A percentile compares a stretch with the other conserved stretches of the same genome.
These are phyloP conservation scores for Cercopithecus mona DNA, from an alignment of 2,113 vertebrate genomes.

Conservation along the genomic window DNA sequence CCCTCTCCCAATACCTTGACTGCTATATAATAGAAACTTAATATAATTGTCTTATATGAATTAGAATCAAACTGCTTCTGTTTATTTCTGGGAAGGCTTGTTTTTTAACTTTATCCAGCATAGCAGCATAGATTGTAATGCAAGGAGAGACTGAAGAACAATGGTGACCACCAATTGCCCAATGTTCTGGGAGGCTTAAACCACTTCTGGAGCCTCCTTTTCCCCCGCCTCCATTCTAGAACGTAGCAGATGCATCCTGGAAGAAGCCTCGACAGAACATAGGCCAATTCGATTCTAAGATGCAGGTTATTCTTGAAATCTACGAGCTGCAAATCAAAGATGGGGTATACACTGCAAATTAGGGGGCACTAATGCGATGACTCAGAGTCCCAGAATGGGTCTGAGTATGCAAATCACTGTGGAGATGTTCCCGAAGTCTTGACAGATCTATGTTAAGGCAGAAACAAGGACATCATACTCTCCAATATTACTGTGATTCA, in stretches of 20 bases:
- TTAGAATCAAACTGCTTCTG: neutral
- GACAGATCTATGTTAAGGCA: constrained; percentile 73
- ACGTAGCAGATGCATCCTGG: neutral
- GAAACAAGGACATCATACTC: constrained; percentile 74
- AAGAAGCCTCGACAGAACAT: neutral
- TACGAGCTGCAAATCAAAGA: constrained; percentile 63
- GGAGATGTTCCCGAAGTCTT: constrained; percentile 68
- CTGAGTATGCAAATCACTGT: constrained; percentile 67
- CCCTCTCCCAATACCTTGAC: neutral
- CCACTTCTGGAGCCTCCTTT: neutral
- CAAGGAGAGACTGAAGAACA: neutral
- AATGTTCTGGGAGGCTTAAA: neutral
- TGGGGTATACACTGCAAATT: constrained; percentile 72
- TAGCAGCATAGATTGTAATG: neutral
- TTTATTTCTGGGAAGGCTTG: constrained; percentile 43
- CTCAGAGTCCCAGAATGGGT: constrained; percentile 75
- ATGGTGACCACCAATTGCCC: neutral
- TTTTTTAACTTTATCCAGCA: constrained; percentile 1
- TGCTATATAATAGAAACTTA: constrained; percentile 13
- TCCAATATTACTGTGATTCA: constrained; percentile 71
- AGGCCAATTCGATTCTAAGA: constrained; percentile 43
- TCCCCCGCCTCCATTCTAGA: constrained; percentile 2
- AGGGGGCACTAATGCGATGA: constrained; percentile 74
- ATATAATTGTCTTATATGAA: neutral
- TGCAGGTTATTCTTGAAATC: constrained; percentile 74